These are phyloP conservation scores for Meloe dianella DNA, from an alignment of 2,888 invertebrate species.

Conservation along the genomic window DNA sequence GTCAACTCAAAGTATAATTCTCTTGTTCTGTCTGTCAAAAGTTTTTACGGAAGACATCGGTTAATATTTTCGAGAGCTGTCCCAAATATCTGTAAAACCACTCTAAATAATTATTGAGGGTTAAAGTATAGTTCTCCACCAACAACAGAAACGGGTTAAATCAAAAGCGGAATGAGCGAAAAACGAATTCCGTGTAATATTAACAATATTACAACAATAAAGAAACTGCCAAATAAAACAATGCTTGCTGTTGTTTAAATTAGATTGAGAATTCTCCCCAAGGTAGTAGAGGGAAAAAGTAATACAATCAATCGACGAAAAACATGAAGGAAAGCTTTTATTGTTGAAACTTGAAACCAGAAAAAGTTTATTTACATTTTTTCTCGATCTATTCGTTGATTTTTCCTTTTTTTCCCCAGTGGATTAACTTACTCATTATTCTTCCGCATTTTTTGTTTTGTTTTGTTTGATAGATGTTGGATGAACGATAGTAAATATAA, in stretches of 20 bases:
- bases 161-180: too few relatives aligned
- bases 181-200: background rate
- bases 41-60: too few relatives aligned
- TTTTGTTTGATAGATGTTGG: constrained; percentile 53
- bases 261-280: background rate
- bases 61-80: too few relatives aligned
- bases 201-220: background rate
- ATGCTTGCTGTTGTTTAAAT: background rate
- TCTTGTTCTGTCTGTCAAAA: too few relatives aligned
- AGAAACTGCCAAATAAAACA: background rate
- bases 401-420: background rate
- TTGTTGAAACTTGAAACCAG: background rate
- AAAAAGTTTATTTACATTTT: background rate
- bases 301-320: background rate
- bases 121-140: too few relatives aligned
- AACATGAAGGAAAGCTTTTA: background rate
- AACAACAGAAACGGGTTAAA: too few relatives aligned
- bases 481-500: constrained; percentile 70
- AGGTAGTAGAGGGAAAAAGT: background rate
- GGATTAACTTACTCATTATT: background rate
- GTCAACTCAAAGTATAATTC: too few relatives aligned
- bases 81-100: too few relatives aligned
- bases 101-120: too few relatives aligned
- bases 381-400: background rate
- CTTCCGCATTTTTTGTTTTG: too few relatives aligned